Evolutionary conservation across 37 sponge, comb jelly and placozoan genomes (phyloP).

Genomic region (Dysidea cf. avara): DNA sequence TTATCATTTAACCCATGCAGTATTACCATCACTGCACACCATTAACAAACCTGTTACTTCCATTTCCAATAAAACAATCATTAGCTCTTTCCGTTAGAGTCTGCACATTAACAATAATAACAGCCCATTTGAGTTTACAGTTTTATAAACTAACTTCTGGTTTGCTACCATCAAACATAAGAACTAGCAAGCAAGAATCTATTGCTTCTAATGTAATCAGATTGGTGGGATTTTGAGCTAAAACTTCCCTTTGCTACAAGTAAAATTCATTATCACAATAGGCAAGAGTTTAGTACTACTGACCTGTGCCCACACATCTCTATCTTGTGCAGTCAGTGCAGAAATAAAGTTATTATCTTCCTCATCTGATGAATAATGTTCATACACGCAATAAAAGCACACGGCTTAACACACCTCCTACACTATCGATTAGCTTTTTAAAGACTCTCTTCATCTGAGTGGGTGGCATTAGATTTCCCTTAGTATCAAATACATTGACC

Average conservation of each 20-base stretch:
- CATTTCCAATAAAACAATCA: neutral
- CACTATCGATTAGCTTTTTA: conserved; percentile 60
- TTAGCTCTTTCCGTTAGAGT: neutral
- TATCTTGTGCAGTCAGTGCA: conserved; percentile 53
- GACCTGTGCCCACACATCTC: conserved; percentile 68
- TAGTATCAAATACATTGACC: conserved; percentile 33
- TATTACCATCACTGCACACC: too few species aligned
- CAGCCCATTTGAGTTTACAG: too few species aligned
- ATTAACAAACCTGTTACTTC: neutral
- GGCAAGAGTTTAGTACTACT: neutral
- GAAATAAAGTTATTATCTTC: conserved; percentile 47
- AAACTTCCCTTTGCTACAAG: too few species aligned
- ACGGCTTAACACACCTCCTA: conserved; percentile 43
- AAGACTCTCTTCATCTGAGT: conserved; percentile 40
- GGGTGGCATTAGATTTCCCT: conserved; percentile 36
- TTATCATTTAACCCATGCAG: too few species aligned
- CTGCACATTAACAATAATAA: too few species aligned
- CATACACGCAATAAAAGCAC: too few species aligned
- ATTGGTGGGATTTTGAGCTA: too few species aligned
- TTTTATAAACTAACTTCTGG: too few species aligned
- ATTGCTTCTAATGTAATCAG: too few species aligned
- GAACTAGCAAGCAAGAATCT: neutral
- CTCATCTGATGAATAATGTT: conserved; percentile 30
- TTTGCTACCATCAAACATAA: neutral
- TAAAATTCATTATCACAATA: too few species aligned